A percentile compares a stretch with the other conserved stretches of the same genome.
These are phyloP conservation scores for Polyommatus icarus DNA, from an alignment of 2,888 invertebrate genomes.

Conservation along the genomic window DNA sequence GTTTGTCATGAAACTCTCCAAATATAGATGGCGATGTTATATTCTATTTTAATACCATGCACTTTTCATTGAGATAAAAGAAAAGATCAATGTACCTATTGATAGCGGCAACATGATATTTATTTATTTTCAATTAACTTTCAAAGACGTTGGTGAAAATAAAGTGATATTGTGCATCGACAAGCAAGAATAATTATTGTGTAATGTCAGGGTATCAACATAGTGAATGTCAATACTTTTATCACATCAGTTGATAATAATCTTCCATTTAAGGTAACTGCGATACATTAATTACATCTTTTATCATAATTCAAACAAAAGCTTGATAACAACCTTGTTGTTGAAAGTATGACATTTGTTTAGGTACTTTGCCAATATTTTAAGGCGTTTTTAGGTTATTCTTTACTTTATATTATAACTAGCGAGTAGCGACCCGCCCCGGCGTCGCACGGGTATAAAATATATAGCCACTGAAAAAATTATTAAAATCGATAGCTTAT, in stretches of 20 bases:
- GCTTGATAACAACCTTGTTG: not conserved
- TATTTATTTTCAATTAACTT: too few relatives aligned
- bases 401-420: not conserved
- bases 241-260: constrained; percentile 3
- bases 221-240: not conserved
- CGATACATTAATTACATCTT: not conserved
- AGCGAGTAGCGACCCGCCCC: too few relatives aligned
- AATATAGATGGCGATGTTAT: too few relatives aligned
- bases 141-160: too few relatives aligned
- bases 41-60: not conserved
- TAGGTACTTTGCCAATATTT: not conserved
- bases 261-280: not conserved
- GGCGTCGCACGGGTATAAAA: too few relatives aligned
- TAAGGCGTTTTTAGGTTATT: not conserved
- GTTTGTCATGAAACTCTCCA: too few relatives aligned
- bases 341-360: not conserved
- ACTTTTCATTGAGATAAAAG: not conserved
- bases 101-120: not conserved
- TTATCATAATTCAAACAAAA: not conserved
- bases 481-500: too few relatives aligned
- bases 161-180: not conserved
- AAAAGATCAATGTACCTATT: not conserved
- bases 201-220: not conserved
- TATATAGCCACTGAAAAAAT: too few relatives aligned
- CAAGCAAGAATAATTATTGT: not conserved